These are phyloP conservation scores for Acleris cristana DNA, from an alignment of 2,888 invertebrate genomes.

Conservation along the genomic window DNA sequence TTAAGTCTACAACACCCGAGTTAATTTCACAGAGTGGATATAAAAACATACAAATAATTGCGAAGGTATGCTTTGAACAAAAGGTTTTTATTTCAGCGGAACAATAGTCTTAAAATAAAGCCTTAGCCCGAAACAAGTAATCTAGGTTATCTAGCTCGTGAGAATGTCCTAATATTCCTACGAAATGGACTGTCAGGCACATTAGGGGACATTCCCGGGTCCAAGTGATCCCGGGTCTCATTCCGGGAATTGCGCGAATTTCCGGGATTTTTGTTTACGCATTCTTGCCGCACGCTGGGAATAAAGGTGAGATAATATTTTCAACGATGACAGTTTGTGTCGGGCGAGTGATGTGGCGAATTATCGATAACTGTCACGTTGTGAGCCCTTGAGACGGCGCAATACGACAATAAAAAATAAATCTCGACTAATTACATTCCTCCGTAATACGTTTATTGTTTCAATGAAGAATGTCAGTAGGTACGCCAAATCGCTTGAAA, in stretches of 20 bases:
- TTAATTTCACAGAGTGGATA: slow-evolving; percentile 16
- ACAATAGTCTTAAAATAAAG: slow-evolving; percentile 8
- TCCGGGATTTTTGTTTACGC: slow-evolving; percentile 65
- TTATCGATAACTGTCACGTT: slow-evolving; percentile 14
- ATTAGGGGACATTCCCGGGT: slow-evolving; percentile 45
- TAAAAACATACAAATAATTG: slow-evolving; percentile 7
- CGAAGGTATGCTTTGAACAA: slow-evolving; percentile 13
- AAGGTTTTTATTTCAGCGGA: background rate
- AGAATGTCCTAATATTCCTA: slow-evolving; percentile 51
- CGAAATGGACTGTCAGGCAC: slow-evolving; percentile 54
- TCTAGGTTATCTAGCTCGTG: slow-evolving; percentile 29
- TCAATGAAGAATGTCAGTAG: too few relatives aligned
- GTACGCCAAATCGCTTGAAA: too few relatives aligned
- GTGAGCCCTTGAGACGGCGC: too few relatives aligned
- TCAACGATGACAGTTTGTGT: slow-evolving; percentile 38
- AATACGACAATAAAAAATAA: too few relatives aligned
- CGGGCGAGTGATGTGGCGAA: slow-evolving; percentile 41
- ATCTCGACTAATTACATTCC: too few relatives aligned
- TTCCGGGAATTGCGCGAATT: slow-evolving; percentile 51
- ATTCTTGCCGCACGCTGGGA: slow-evolving; percentile 53
- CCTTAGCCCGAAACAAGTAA: background rate
- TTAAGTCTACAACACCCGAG: background rate
- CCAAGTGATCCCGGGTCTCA: slow-evolving; percentile 42
- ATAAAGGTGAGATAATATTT: slow-evolving; percentile 59
- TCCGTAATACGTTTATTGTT: too few relatives aligned